phyloP scores from a whole-genome alignment of 2,113 vertebrate genomes.

The Dermatemys mawii region DNA sequence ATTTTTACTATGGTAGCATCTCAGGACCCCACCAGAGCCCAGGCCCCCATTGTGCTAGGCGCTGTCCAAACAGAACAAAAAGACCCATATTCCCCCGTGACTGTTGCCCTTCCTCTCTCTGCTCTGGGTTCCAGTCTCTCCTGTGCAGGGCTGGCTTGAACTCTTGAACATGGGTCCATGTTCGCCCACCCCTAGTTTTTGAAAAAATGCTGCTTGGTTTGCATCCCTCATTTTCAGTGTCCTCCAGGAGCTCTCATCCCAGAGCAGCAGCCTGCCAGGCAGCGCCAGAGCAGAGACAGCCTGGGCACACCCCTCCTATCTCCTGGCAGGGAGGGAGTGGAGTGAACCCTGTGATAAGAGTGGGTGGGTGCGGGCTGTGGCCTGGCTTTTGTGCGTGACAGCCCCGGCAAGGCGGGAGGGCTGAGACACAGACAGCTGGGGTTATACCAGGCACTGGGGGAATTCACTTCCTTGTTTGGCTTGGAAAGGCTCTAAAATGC shows the following conservation, averaged over 20 bases:
- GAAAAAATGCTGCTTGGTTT: no score
- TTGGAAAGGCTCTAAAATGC: neutral
- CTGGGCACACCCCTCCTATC: neutral
- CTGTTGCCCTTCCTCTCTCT: neutral
- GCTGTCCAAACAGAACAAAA: neutral
- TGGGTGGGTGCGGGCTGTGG: neutral
- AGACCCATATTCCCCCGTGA: neutral
- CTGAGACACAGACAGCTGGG: neutral
- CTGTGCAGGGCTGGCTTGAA: no score
- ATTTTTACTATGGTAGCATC: no score
- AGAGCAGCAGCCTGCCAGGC: no score
- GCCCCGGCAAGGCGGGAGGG: no score
- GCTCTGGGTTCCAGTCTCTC: neutral
- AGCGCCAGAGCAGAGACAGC: neutral
- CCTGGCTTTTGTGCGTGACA: no score
- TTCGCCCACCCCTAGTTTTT: no score
- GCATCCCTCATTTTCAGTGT: no score
- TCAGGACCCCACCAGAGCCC: no score
- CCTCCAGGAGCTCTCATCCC: no score
- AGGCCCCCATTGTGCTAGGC: no score
- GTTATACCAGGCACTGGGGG: neutral
- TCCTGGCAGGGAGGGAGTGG: neutral
- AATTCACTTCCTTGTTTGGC: neutral
- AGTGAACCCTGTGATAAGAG: neutral
- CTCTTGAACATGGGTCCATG: no score